Evolutionary conservation across 2,113 vertebrate genomes (phyloP), one percentile per base, ranked within the genome.

Genomic region (Beaufortia kweichowensis): DNA sequence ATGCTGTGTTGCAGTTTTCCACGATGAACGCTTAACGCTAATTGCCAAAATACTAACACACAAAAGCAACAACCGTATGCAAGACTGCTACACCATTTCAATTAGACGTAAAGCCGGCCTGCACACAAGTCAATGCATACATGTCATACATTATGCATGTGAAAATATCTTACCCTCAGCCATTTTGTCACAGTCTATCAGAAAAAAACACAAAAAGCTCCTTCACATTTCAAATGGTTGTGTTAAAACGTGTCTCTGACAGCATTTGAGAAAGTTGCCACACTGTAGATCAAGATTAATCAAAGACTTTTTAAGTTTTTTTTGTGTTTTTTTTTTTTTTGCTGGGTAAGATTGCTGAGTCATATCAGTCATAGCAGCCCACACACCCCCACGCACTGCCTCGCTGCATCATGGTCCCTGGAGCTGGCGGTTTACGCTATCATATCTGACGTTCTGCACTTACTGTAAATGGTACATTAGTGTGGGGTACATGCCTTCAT

Each of bases 391-490:
- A 81, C 75, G 83, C 84, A 82, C 76, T 76, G 76, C 15, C 79
- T 84, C 77, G 3, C 57, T 78, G 81, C 82, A 11, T 14, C 76
- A 84, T 85, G 82, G 79, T 83, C 87, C 88, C 88, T 81, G 29
- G 35, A 77, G 77, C 69, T 84, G 76, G 6, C 79, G 85, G 84
- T 81, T 57, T 84, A 72, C 79, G 83, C 78, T 67, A 64, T 53
- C 74, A 17, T 70, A 70, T 29, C 76, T 84, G 86, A 61, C 76
- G 9, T 28, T 84, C 86, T 81, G 82, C 87, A 78, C 80, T 91
- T 91, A 90, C 90, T 85, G 92, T 93, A 93, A 91, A 80, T 24
- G 68, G 24, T 57, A 26, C 61, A 71, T 26, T 79, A 81, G 31
- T 8, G 33, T 69, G 19, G 64, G 75, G 63, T 35, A 75, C 55